Evolutionary conservation across 53 echinoderm and acorn worm genomes (phyloP), one percentile per base, ranked within the genome.

Genomic region (Holothuria scabra): DNA sequence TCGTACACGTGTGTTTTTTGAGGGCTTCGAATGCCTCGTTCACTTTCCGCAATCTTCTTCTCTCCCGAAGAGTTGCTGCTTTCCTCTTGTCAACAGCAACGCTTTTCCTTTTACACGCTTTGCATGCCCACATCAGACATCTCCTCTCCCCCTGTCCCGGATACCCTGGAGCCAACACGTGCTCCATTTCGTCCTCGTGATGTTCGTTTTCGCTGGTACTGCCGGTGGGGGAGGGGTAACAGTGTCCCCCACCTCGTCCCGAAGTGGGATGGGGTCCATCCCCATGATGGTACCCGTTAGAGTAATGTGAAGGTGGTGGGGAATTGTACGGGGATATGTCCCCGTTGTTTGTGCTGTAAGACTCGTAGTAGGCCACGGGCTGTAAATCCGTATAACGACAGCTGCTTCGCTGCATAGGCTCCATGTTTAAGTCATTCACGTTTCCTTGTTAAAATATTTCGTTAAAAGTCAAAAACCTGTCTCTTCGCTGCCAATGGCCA

Each of bases 21-120:
- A 99, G 84, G 0, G 94, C 94, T 41, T 99, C 99, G 72, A 99
- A 99, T 5, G 99, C 99, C 82, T 94, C 94, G 90, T 99, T 99
- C 23, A 99, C 99, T 78, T 99, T 99, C 44, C 94, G 76, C 41
- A 99, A 87, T 38, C 99, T 82, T 59, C 99, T 74, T 21, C 99
- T 84, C 49, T 99, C 99, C 60, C 99, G 76, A 84, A 99, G 90
- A 21, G 99, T 99, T 9, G 99, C 99, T 44, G 99, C 99, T 80
- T 99, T 99, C 60, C 99, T 86, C 91, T 99, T 99, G 88, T 99
- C 99, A 58, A 99, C 93, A 20, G 99, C 93, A 1, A 99, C 94
- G 67, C 92, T 95, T 79, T 99, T 99, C 66, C 94, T 86, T 83
- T 99, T 99, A 84, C 99, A 99, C 19, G 99, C 99, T 59, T 99